Evolutionary conservation across 2,888 invertebrate species (phyloP).

Genomic region (Clitarchus hookeri): DNA sequence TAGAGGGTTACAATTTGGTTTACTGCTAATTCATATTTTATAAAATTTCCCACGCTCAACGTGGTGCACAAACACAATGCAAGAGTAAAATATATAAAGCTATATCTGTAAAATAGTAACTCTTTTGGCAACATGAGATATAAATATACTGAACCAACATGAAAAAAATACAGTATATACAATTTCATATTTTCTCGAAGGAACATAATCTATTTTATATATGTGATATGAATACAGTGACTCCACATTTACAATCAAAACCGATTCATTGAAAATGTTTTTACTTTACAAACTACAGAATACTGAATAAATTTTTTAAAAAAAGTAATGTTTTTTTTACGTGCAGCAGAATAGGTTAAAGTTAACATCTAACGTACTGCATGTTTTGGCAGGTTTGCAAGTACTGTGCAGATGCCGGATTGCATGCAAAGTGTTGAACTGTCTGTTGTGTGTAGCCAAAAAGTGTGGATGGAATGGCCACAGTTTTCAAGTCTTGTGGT

Average conservation of each 20-base stretch:
- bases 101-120: conserved; percentile 28
- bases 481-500: no score
- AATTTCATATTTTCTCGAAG: conserved; percentile 15
- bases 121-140: conserved; percentile 19
- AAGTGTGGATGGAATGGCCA: neutral
- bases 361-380: neutral
- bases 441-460: neutral
- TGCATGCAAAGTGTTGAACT: neutral
- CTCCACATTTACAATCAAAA: conserved; percentile 1
- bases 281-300: neutral
- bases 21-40: neutral
- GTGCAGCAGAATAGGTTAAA: neutral
- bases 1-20: neutral
- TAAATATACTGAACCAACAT: conserved; percentile 25
- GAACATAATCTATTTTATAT: neutral
- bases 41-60: conserved; percentile 11
- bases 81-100: conserved; percentile 23
- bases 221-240: conserved; percentile 19
- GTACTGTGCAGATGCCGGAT: no score
- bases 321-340: neutral
- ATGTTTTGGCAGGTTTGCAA: neutral
- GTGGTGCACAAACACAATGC: conserved; percentile 18
- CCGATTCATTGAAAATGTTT: neutral
- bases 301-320: neutral
- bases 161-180: conserved; percentile 33